Evolutionary conservation across 2,113 vertebrate genomes (phyloP).

Genomic region (Stigmatopora argus): DNA sequence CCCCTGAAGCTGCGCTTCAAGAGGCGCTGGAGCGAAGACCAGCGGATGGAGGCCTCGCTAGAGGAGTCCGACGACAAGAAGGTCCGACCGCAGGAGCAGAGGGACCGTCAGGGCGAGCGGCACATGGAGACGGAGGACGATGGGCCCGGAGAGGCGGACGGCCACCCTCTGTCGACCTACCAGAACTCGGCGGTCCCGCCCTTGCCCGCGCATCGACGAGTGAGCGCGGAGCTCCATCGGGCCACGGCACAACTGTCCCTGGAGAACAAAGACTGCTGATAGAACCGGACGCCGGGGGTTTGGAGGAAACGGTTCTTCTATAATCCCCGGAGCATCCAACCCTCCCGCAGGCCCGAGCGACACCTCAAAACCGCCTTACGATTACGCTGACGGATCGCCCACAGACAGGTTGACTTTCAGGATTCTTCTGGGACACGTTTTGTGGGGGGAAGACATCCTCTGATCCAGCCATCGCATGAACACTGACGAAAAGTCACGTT

Average conservation of each 20-base stretch:
- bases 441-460: conserved; percentile 16
- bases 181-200: conserved; percentile 51
- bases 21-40: conserved; percentile 88
- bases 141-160: conserved; percentile 52
- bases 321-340: conserved; percentile 30
- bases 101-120: conserved; percentile 52
- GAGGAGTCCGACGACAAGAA: conserved; percentile 77
- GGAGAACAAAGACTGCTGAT: conserved; percentile 86
- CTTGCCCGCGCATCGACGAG: conserved; percentile 55
- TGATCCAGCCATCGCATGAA: conserved; percentile 14
- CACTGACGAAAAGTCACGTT: conserved; percentile 10
- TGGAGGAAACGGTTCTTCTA: conserved; percentile 41
- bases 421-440: conserved; percentile 31
- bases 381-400: conserved; percentile 13
- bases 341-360: conserved; percentile 32
- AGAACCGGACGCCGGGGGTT: conserved; percentile 13
- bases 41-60: conserved; percentile 78
- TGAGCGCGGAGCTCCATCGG: conserved; percentile 80
- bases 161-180: conserved; percentile 48
- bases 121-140: conserved; percentile 58
- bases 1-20: conserved; percentile 88
- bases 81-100: conserved; percentile 66
- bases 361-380: conserved; percentile 33
- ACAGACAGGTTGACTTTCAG: conserved; percentile 23
- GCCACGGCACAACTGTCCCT: conserved; percentile 87